Evolutionary conservation across 23 tunicate genomes (phyloP).

Genomic region (Diplosoma virens): DNA sequence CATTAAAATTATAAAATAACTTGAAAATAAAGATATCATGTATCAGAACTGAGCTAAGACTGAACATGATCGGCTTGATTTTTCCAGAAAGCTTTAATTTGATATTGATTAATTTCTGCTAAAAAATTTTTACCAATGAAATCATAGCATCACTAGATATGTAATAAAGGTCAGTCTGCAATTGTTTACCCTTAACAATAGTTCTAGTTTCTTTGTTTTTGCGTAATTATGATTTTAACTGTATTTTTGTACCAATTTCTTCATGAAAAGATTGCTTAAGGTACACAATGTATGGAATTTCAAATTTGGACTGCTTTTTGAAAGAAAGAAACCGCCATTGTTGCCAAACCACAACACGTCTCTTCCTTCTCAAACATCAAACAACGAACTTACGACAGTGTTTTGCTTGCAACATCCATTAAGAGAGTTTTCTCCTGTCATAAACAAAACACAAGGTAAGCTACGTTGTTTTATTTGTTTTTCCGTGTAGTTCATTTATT

Average conservation of each 20-base stretch:
- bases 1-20: no score
- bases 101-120: no score
- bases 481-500: no score
- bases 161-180: no score
- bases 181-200: no score
- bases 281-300: constrained; percentile 69
- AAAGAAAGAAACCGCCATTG: constrained; percentile 51
- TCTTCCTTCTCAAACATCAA: not conserved
- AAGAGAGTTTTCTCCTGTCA: constrained; percentile 78
- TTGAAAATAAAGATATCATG: no score
- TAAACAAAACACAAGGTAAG: constrained; percentile 73
- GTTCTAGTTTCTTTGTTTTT: not conserved
- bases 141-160: no score
- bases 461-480: no score
- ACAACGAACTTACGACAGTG: constrained; percentile 70
- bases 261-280: constrained; percentile 16
- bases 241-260: not conserved
- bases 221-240: not conserved
- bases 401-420: constrained; percentile 90
- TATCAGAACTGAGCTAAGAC: no score
- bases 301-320: constrained; percentile 75
- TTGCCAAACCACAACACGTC: not conserved
- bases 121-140: no score
- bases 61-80: no score
- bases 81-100: no score